Evolutionary conservation across 2,797 vertebrate genomes (phyloP).

Genomic region (Erpetoichthys calabaricus): DNA sequence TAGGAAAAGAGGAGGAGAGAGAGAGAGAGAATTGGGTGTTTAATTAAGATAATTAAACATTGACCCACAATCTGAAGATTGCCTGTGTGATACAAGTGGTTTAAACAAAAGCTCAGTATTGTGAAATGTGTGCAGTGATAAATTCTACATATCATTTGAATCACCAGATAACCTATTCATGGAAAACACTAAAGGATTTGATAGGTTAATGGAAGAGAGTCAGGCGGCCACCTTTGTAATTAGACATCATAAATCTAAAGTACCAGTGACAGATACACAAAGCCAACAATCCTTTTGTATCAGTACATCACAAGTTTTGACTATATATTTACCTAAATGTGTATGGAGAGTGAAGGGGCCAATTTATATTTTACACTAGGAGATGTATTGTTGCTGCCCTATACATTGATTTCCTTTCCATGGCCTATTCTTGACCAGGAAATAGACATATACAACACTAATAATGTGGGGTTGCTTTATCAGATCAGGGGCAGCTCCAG

Average conservation of each 20-base stretch:
- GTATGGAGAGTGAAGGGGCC: constrained; percentile 70
- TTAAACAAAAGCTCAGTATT: constrained; percentile 25
- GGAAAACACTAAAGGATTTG: constrained; percentile 56
- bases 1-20: constrained; percentile 4
- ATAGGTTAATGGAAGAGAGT: constrained; percentile 72
- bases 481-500: constrained; percentile 70
- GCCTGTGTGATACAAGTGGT: constrained; percentile 34
- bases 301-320: constrained; percentile 43
- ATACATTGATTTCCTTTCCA: constrained; percentile 56
- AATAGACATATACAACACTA: constrained; percentile 37
- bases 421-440: constrained; percentile 45
- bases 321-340: constrained; percentile 70
- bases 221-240: constrained; percentile 59
- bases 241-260: constrained; percentile 79
- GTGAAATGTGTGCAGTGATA: constrained; percentile 25
- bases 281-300: constrained; percentile 58
- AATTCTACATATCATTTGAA: constrained; percentile 45
- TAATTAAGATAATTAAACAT: constrained; percentile 58
- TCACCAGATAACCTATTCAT: constrained; percentile 55
- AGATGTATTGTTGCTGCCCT: constrained; percentile 54
- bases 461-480: constrained; percentile 64
- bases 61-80: constrained; percentile 43
- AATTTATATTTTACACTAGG: constrained; percentile 53
- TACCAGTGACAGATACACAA: constrained; percentile 61
- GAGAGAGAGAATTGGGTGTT: constrained; percentile 28